Base-by-base conservation (phyloP, 2,888 invertebrate species). In the Drosophila flavopinicola region DNA sequence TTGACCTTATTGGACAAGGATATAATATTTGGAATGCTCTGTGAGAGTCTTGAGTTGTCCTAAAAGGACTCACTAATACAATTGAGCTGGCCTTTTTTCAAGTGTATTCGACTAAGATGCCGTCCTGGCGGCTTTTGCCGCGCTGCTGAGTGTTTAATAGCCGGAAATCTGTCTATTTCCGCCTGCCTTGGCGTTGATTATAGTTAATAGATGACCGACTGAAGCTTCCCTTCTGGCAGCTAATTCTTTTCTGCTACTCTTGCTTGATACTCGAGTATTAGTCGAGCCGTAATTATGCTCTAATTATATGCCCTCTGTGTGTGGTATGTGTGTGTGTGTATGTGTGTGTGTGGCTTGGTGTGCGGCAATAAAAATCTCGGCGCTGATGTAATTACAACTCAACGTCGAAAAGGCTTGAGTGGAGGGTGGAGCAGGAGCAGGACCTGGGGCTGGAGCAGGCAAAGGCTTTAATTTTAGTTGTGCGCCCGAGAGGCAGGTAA, bases 81-180 rank as follows among this genome's bases (percentile, higher is more conserved):
- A 23, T 30, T 13, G 2, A 10, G 6, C 4, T 13, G 2, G 10
- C 3, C 11, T 45, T 72, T 73, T 35, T 58, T 27, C 6, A 13
- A 41, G 75, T 66, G 52, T 38, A 66, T 32, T 69, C 47, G 29
- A 27, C n/a, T 5, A 23, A 56, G 66, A 39, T 41, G 24, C 64
- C 41, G 58, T 45, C 51, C 52, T 48, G 63, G 56, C 58, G 73
- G 60, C 69, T 66, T 84, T 79, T 79, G 71, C 71, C 74, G 78
- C 82, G 64, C 67, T 67, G 78, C 76, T 86, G 85, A 86, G 74
- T 85, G 86, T 76, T 86, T 83, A 83, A 83, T 86, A 86, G 86
- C 83, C 83, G 83, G 87, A 84, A 86, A 84, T 84, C 85, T 85
- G 85, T 86, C 83, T 86, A 84, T 86, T 84, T 84, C 87, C 83